phyloP scores from a whole-genome alignment of 1,140 invertebrate species.

The Drosophila grimshawi region DNA sequence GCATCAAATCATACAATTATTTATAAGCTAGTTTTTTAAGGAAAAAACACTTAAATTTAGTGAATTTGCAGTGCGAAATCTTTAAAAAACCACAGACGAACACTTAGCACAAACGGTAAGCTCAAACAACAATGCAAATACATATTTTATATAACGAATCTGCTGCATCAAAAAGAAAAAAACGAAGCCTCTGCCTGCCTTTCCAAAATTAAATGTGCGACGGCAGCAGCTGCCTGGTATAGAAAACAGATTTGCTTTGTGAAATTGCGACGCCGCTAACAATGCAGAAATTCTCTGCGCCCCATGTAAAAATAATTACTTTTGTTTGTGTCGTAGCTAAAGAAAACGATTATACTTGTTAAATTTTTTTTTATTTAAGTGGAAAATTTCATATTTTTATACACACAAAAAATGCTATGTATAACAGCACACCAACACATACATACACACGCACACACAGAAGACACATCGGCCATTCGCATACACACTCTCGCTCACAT shows the following conservation, averaged over 20 bases:
- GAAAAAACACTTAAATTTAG: slow-evolving; percentile 85
- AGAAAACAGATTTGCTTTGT: slow-evolving; percentile 38
- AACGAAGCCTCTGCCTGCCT: slow-evolving; percentile 54
- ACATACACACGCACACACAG: slow-evolving; percentile 50
- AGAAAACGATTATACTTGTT: slow-evolving; percentile 15
- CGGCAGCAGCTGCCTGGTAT: slow-evolving; percentile 75
- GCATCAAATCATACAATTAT: slow-evolving; percentile 85
- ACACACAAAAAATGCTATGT: slow-evolving; percentile 83
- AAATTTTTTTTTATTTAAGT: slow-evolving; percentile 45
- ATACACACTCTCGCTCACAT: slow-evolving; percentile 22
- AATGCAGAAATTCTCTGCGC: background rate
- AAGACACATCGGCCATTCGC: slow-evolving; percentile 69
- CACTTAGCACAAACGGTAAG: slow-evolving; percentile 84
- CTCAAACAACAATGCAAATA: slow-evolving; percentile 50
- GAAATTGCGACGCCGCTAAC: slow-evolving; percentile 24
- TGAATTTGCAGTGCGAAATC: slow-evolving; percentile 85
- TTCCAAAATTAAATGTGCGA: slow-evolving; percentile 62
- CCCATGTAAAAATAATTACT: background rate
- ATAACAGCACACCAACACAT: slow-evolving; percentile 77
- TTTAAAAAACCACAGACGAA: slow-evolving; percentile 84
- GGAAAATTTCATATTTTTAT: slow-evolving; percentile 82
- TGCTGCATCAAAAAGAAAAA: slow-evolving; percentile 61
- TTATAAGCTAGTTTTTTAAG: slow-evolving; percentile 85
- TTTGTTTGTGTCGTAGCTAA: slow-evolving; percentile 17
- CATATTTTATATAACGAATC: slow-evolving; percentile 81